These are phyloP conservation scores for Megalopta genalis DNA, from an alignment of 1,140 invertebrate genomes.

Conservation along the genomic window DNA sequence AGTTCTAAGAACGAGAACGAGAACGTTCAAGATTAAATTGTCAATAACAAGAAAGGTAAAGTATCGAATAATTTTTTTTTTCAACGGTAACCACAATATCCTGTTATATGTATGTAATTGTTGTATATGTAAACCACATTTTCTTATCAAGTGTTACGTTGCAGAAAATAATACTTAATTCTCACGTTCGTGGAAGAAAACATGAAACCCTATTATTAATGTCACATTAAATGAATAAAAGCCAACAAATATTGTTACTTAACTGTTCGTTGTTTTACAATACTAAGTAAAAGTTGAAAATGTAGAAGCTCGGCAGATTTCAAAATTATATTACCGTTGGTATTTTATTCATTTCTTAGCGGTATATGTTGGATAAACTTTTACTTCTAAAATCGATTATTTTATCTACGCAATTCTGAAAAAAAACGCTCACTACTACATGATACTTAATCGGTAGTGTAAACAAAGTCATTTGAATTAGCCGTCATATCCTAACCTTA, in stretches of 20 bases:
- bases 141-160: not conserved
- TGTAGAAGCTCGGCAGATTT: no score
- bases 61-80: not conserved
- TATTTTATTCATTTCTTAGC: no score
- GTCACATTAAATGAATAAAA: not conserved
- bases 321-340: not conserved
- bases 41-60: not conserved
- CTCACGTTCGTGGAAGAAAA: not conserved
- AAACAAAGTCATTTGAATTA: constrained; percentile 1
- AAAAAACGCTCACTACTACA: not conserved
- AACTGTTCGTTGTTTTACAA: no score
- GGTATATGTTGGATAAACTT: not conserved
- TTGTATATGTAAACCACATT: not conserved
- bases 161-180: no score
- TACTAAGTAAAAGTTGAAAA: no score
- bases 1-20: no score
- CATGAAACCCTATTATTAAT: not conserved
- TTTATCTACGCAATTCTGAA: not conserved
- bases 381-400: not conserved
- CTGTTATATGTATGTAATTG: constrained; percentile 3
- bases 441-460: not conserved
- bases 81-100: constrained; percentile 7
- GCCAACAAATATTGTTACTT: no score
- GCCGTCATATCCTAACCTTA: constrained; percentile 14
- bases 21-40: not conserved